Evolutionary conservation across 2,113 vertebrate species (phyloP), one percentile per base, ranked within the genome.

Genomic region (Etia nguti): DNA sequence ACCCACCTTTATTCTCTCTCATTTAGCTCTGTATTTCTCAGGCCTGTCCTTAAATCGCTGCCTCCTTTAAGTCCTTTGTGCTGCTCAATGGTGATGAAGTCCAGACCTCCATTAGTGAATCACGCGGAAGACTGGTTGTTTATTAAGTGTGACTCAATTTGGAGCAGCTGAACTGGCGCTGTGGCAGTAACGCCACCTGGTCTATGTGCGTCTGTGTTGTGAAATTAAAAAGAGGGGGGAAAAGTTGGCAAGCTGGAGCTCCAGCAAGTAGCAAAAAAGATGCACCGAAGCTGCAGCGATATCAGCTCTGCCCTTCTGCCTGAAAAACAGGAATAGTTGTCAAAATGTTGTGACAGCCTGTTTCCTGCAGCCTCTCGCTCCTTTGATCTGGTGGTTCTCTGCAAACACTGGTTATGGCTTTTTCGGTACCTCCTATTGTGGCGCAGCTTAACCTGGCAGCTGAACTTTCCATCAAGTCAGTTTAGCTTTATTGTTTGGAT

Each of bases 341-440:
- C 82, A 70, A 59, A 81, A 86, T 92, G 85, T 94, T 94, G 75
- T 90, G 88, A 92, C 92, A 94, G 77, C 48, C 77, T 2, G 46
- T 86, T 95, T 92, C 93, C 88, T 83, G 86, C 65, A 12, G 80
- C 41, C 70, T 59, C 38, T 48, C 20, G 10, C 22, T 62, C 22
- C 46, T 82, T 55, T 88, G 26, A 84, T 84, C 46, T 36, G n/a
- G 46, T 82, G 57, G 4, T 31, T 82, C 79, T 77, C 84, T 81
- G 41, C 56, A 87, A 88, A 85, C 29, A 54, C 29, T 55, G 73
- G 18, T 81, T 86, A 83, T 68, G 11, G 60, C 56, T 90, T 90
- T 68, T 88, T 77, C 4, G 46, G 75, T 85, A 83, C 81, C 82
- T 46, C 85, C 54, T 83, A 80, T 79, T 68, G 86, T 80, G 57